phyloP scores from a whole-genome alignment of 2,888 invertebrate species.

The Yponomeuta cagnagella region DNA sequence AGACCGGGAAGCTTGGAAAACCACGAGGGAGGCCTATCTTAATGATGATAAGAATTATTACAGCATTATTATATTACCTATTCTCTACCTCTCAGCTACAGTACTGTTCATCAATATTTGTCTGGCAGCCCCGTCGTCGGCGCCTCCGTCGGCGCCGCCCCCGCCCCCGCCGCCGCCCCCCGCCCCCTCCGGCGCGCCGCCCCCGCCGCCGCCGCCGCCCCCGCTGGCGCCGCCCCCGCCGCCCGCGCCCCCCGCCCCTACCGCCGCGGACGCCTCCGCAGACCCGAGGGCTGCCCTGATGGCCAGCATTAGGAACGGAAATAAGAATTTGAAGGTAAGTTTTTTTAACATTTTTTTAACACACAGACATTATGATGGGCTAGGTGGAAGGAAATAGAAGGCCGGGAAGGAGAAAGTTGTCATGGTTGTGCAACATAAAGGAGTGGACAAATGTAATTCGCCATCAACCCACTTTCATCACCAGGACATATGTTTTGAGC shows the following conservation, averaged over 20 bases:
- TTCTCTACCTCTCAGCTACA: neutral
- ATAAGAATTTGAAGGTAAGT: constrained; percentile 81
- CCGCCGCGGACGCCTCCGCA: constrained; percentile 14
- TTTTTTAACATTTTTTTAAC: neutral
- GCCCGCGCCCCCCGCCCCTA: constrained; percentile 46
- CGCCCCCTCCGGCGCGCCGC: constrained; percentile 69
- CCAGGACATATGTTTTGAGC: no score
- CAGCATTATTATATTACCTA: no score
- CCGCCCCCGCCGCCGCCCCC: constrained; percentile 25
- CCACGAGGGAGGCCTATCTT: no score
- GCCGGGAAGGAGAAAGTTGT: no score
- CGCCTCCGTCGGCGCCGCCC: constrained; percentile 4
- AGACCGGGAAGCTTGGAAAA: no score
- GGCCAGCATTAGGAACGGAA: constrained; percentile 89
- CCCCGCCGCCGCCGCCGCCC: constrained; percentile 56
- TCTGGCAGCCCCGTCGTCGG: constrained; percentile 14
- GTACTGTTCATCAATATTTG: constrained; percentile 16
- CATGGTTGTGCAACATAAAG: no score
- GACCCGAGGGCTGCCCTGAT: constrained; percentile 37
- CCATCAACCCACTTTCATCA: no score
- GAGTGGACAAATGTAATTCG: no score
- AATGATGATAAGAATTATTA: no score
- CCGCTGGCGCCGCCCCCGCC: constrained; percentile 44
- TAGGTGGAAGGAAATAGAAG: no score
- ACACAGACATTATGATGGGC: neutral